Base-by-base conservation (phyloP, 2,888 invertebrate species). In the Trichogramma dendrolimi region DNA sequence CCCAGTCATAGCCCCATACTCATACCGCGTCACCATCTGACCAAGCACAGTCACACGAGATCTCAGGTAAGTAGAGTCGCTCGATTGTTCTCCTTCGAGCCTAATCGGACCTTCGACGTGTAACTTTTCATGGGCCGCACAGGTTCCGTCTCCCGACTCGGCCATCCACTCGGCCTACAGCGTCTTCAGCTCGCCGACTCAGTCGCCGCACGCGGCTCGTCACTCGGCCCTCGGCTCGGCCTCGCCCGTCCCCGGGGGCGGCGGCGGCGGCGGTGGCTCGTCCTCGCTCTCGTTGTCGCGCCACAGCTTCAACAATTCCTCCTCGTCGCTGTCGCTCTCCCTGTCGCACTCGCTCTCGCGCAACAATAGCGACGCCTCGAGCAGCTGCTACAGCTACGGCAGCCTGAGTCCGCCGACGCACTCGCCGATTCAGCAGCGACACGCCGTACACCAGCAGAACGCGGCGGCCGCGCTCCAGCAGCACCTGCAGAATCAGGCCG, bases 321-420 rank as follows among this genome's bases (percentile, higher is more conserved):
- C 76, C 0, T 81, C 81, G 2, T 81, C 81, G 6, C 73, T 82
- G 63, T 81, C 81, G 14, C 74, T 81, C n/a, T 81, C 81, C 2
- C 86, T 91, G 71, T 92, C 92, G 58, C 92, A 92, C 47, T 92
- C 91, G 8, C 81, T 94, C 65, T 92, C 92, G 59, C 86, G 94
- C 63, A 94, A 93, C 81, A 94, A 94, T 81, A 92, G 92, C 71
- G 94, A 94, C 76, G 93, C 94, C 3, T 93, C 93, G 64, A 92
- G 92, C 71, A 92, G 92, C 69, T 93, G 92, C 75, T 92, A 92
- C 81, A 91, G 91, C 44, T 91, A 90, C 78, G 91, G 91, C 7
- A 77, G 77, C 27, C 68, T 79, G 42, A 79, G 79, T 63, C 79
- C 79, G 14, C 92, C 92, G 41, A 92, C 91, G 14, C 92, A 93